These are phyloP conservation scores for Himalopsyche tibetana DNA, from an alignment of 2,888 invertebrate species.

Conservation along the genomic window DNA sequence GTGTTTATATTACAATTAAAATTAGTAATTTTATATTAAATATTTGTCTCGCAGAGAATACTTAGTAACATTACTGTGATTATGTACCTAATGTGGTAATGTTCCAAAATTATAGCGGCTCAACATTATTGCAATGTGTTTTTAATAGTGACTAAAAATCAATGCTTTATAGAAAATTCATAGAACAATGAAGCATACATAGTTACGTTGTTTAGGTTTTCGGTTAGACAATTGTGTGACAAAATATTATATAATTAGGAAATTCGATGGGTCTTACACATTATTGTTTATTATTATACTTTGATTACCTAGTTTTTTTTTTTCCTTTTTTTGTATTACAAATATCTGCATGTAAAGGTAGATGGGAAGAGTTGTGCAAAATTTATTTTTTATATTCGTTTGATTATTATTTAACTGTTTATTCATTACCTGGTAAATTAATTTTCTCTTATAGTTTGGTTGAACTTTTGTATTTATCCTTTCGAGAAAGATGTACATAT, in stretches of 20 bases:
- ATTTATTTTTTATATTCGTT: background rate
- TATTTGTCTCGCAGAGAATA: too few species aligned
- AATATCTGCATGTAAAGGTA: slow-evolving; percentile 38
- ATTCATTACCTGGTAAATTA: background rate
- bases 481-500: slow-evolving; percentile 26
- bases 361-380: slow-evolving; percentile 18
- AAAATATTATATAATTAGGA: slow-evolving; percentile 7
- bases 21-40: too few species aligned
- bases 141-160: background rate
- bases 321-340: background rate
- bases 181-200: background rate
- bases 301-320: background rate
- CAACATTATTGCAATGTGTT: background rate
- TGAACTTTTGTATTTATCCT: slow-evolving; percentile 28
- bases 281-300: background rate
- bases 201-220: slow-evolving; percentile 32
- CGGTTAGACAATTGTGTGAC: slow-evolving; percentile 35
- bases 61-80: too few species aligned
- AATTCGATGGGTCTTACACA: slow-evolving; percentile 15
- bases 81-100: too few species aligned
- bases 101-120: too few species aligned
- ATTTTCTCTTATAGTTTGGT: slow-evolving; percentile 8
- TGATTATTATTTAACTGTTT: slow-evolving; percentile 9
- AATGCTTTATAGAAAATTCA: background rate
- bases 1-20: too few species aligned